Conservation (phyloP, 2,888 invertebrate species). For the Alcis repandata region DNA sequence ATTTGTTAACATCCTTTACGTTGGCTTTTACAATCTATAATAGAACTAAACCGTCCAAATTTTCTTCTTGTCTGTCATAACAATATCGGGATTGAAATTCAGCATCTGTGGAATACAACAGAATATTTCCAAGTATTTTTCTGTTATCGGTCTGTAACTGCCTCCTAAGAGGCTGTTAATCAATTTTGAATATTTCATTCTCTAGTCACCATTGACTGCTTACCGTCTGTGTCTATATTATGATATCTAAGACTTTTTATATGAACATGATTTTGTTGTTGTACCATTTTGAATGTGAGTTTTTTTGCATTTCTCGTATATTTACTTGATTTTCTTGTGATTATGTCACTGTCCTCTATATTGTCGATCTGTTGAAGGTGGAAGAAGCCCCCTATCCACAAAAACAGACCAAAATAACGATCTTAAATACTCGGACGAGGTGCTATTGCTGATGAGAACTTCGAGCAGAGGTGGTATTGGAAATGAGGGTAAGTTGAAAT, state of each 20-base stretch:
- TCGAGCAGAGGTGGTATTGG: conserved; percentile 59
- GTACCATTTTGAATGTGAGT: conserved; percentile 56
- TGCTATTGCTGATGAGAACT: conserved; percentile 42
- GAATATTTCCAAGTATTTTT: not conserved
- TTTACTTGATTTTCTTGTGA: conserved; percentile 61
- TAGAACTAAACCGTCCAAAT: conserved; percentile 11
- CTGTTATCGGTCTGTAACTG: conserved; percentile 21
- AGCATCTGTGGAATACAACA: not conserved
- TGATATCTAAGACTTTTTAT: conserved; percentile 33
- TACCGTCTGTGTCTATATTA: conserved; percentile 28
- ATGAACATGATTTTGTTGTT: conserved; percentile 45
- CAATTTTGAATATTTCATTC: conserved; percentile 28
- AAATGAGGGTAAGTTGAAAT: conserved; percentile 59
- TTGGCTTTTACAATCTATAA: conserved; percentile 29
- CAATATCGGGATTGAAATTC: not conserved
- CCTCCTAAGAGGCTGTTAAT: conserved; percentile 31
- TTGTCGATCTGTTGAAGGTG: conserved; percentile 84
- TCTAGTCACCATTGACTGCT: conserved; percentile 16
- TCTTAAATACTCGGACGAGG: conserved; percentile 52
- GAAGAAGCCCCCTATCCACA: conserved; percentile 60
- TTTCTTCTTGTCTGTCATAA: not conserved
- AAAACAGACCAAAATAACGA: conserved; percentile 57
- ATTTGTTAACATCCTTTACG: conserved; percentile 27
- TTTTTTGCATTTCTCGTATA: conserved; percentile 58
- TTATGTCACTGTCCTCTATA: conserved; percentile 69